Percentiles rank a stretch among this genome's conserved stretches.
These are phyloP conservation scores for Clamator glandarius DNA, from an alignment of 2,797 vertebrate genomes.

Conservation along the genomic window DNA sequence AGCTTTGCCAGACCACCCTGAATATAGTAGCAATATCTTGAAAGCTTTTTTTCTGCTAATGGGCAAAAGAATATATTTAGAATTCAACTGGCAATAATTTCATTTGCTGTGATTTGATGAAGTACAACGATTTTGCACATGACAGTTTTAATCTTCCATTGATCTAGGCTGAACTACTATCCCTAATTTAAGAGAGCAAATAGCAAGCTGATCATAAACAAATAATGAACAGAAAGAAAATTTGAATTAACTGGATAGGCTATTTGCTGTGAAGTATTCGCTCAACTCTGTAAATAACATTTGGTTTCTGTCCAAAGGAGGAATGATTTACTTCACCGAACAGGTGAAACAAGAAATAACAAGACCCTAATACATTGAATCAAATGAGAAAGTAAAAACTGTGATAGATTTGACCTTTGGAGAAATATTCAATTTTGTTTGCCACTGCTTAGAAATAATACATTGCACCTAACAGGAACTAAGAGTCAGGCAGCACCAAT, in stretches of 20 bases:
- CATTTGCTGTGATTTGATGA: neutral
- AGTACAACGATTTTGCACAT: neutral
- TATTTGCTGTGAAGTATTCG: slow-evolving; percentile 45
- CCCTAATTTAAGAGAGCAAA: slow-evolving; percentile 40
- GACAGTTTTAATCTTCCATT: slow-evolving; percentile 1
- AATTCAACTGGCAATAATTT: slow-evolving; percentile 9
- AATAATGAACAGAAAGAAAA: slow-evolving; percentile 30
- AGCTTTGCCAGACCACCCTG: neutral
- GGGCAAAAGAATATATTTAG: neutral
- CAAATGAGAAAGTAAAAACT: slow-evolving; percentile 69
- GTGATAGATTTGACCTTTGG: slow-evolving; percentile 74
- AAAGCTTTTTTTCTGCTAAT: slow-evolving; percentile 22
- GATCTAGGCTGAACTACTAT: neutral
- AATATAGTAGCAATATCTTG: neutral
- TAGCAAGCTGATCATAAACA: slow-evolving; percentile 48
- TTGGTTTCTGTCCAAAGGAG: slow-evolving; percentile 24
- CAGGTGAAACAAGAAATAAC: slow-evolving; percentile 46
- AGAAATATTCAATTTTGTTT: slow-evolving; percentile 67
- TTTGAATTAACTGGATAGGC: slow-evolving; percentile 12
- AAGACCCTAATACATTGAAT: slow-evolving; percentile 46
- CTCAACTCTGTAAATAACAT: slow-evolving; percentile 36
- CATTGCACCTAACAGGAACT: neutral
- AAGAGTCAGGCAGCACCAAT: slow-evolving; percentile 24
- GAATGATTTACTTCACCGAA: slow-evolving; percentile 18
- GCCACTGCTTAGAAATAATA: slow-evolving; percentile 58